A percentile compares a stretch with the other conserved stretches of the same genome.
These are phyloP conservation scores for Dysidea cf. avara DNA, from an alignment of 37 sponge, comb jelly and placozoan species.

Conservation along the genomic window DNA sequence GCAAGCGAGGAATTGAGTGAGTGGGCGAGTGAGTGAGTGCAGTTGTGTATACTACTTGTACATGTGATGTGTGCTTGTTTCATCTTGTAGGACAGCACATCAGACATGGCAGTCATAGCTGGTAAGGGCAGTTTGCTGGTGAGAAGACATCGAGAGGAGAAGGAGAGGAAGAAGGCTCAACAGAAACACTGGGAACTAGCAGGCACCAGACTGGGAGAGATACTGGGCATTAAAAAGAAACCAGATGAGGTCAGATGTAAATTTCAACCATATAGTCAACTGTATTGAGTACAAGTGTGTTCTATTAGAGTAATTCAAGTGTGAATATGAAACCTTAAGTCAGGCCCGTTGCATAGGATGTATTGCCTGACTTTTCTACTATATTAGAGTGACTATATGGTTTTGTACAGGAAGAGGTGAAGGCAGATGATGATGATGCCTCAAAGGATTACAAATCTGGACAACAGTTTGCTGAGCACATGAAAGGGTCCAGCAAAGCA, in stretches of 20 bases:
- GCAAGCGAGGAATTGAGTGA: neutral
- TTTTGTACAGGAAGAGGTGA: neutral
- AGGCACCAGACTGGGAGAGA: slow-evolving; percentile 89
- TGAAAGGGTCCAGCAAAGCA: slow-evolving; percentile 77
- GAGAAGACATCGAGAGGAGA: slow-evolving; percentile 85
- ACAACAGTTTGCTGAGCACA: slow-evolving; percentile 93
- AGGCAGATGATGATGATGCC: slow-evolving; percentile 62
- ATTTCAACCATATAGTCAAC: too few species aligned
- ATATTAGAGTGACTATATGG: neutral
- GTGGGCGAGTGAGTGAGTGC: neutral
- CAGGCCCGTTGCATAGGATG: neutral
- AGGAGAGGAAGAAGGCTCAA: slow-evolving; percentile 97
- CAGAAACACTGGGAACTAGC: slow-evolving; percentile 97
- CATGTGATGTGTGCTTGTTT: neutral
- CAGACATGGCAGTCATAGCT: slow-evolving; percentile 92
- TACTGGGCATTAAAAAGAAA: slow-evolving; percentile 92
- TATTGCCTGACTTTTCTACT: neutral
- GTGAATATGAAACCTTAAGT: neutral
- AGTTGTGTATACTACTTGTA: neutral
- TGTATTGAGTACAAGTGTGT: too few species aligned
- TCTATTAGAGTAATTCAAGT: neutral
- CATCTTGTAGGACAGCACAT: slow-evolving; percentile 82
- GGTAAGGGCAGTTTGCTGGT: slow-evolving; percentile 94
- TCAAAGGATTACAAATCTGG: slow-evolving; percentile 80
- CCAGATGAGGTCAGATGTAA: slow-evolving; percentile 66